Conservation (phyloP, 2,888 invertebrate species). For the Pristionchus entomophagus region DNA sequence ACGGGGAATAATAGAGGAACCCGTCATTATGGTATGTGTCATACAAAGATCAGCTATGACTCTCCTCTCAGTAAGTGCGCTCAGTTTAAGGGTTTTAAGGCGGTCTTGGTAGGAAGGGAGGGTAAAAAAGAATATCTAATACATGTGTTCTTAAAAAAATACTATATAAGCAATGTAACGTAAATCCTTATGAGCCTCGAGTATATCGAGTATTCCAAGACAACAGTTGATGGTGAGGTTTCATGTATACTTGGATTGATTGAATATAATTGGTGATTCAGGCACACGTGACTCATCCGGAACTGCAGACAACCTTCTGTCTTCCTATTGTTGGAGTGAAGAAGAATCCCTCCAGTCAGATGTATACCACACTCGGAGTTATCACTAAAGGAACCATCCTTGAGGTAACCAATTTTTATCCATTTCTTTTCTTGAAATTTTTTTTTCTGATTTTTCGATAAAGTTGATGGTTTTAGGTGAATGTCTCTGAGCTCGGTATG, state of each 20-base stretch:
- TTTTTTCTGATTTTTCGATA: not conserved
- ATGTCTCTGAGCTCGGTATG: conserved; percentile 96
- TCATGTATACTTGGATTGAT: too few species aligned
- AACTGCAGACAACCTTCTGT: conserved; percentile 96
- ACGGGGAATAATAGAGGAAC: too few species aligned
- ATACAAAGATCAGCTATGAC: too few species aligned
- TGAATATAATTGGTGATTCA: conserved; percentile 77
- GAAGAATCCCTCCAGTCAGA: conserved; percentile 96
- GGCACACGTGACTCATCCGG: conserved; percentile 99
- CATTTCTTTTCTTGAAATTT: not conserved
- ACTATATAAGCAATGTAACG: not conserved
- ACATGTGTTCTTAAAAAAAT: not conserved
- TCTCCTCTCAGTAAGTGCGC: too few species aligned
- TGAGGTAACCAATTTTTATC: conserved; percentile 51
- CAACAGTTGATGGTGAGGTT: not conserved
- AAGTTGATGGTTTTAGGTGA: conserved; percentile 79
- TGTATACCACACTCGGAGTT: conserved; percentile 96
- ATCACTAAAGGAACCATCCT: conserved; percentile 86
- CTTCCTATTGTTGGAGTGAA: conserved; percentile 98
- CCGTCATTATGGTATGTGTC: too few species aligned
- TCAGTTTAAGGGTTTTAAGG: too few species aligned
- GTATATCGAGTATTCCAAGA: too few species aligned
- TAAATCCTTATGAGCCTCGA: too few species aligned
- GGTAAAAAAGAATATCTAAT: not conserved
- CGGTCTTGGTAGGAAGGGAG: too few species aligned